Conservation (phyloP, 2,888 invertebrate species). For the Microchrysa polita region DNA sequence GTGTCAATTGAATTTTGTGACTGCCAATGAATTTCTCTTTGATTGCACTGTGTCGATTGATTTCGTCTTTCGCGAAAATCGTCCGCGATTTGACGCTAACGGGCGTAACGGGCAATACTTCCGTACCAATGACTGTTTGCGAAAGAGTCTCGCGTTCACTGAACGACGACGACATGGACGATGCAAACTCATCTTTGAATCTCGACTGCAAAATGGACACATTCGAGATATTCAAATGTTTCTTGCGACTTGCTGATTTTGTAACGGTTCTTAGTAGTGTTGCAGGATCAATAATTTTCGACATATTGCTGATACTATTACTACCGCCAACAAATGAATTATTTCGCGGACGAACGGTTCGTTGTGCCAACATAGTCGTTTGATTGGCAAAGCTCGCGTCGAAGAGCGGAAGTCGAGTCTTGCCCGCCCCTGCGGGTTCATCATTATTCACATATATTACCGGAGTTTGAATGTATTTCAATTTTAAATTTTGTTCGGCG, state of each 20-base stretch:
- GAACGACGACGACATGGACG: background rate
- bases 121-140: conserved; percentile 6
- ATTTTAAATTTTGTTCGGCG: conserved; percentile 51
- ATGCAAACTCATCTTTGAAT: conserved; percentile 56
- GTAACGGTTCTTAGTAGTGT: conserved; percentile 58
- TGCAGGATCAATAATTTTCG: conserved; percentile 59
- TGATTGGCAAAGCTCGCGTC: conserved; percentile 46
- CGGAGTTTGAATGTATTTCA: conserved; percentile 60
- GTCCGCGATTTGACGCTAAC: background rate
- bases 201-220: conserved; percentile 55
- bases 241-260: conserved; percentile 52
- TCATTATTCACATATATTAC: conserved; percentile 54
- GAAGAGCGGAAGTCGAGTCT: conserved; percentile 29
- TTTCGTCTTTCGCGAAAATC: background rate
- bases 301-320: conserved; percentile 52
- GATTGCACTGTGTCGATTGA: conserved; percentile 11
- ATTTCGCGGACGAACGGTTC: background rate
- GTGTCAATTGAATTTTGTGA: background rate
- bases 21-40: background rate
- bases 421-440: background rate
- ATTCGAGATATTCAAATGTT: conserved; percentile 44
- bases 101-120: background rate
- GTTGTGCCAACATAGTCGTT: conserved; percentile 25
- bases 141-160: conserved; percentile 15
- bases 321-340: background rate